Percentiles rank a stretch among this genome's conserved stretches.
Conservation (phyloP, 2,888 invertebrate genomes). For the Auanema sp. region DNA sequence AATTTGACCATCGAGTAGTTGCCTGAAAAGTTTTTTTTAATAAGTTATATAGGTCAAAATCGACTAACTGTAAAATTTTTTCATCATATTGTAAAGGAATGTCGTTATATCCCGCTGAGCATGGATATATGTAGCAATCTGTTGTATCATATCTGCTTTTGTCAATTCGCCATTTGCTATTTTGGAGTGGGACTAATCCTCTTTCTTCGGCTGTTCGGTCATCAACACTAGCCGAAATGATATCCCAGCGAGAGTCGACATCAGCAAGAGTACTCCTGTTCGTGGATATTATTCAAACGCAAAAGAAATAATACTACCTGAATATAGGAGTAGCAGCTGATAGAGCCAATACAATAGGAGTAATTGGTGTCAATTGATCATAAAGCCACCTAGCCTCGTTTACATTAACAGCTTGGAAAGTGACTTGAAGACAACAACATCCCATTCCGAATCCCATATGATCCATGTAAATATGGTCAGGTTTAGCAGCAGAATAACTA, state of each 20-base stretch:
- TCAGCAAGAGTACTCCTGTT: conserved; percentile 78
- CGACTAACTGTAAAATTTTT: conserved; percentile 7
- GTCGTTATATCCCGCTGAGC: conserved; percentile 85
- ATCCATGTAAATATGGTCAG: conserved; percentile 95
- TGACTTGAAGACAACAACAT: conserved; percentile 70
- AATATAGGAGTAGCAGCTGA: conserved; percentile 94
- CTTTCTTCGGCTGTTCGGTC: conserved; percentile 90
- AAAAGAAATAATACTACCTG: conserved; percentile 74
- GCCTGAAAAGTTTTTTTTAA: conserved; percentile 68
- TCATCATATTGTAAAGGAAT: conserved; percentile 73
- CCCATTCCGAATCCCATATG: conserved; percentile 99
- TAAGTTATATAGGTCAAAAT: not conserved
- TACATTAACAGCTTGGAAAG: conserved; percentile 87
- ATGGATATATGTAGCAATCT: conserved; percentile 89
- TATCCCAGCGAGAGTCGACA: conserved; percentile 95
- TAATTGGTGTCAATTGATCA: conserved; percentile 92
- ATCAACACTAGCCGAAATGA: conserved; percentile 92
- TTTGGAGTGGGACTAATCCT: conserved; percentile 71
- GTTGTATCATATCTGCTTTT: conserved; percentile 97
- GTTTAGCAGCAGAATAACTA: conserved; percentile 73
- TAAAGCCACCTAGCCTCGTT: conserved; percentile 91
- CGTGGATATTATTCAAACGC: not conserved
- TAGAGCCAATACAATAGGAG: conserved; percentile 95
- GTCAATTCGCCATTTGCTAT: conserved; percentile 77
- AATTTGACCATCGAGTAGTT: conserved; percentile 83